Evolutionary conservation across 2,888 invertebrate species (phyloP).

Genomic region (Drosophila barbarae): DNA sequence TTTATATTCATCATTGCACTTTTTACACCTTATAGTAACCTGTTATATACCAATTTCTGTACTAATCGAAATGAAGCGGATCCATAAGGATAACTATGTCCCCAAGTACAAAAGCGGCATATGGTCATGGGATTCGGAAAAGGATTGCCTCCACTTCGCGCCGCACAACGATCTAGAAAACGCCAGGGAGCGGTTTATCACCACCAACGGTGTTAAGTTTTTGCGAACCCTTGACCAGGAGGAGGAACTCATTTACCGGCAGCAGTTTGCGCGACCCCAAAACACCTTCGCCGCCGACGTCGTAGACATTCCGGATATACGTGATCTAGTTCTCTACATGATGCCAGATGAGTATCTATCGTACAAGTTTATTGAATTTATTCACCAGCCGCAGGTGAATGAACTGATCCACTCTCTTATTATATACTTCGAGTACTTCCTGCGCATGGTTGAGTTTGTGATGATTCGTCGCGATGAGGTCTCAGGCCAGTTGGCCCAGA

Average conservation of each 20-base stretch:
- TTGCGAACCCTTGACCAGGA: slow-evolving; percentile 66
- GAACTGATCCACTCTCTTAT: slow-evolving; percentile 73
- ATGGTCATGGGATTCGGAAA: slow-evolving; percentile 72
- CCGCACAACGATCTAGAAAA: slow-evolving; percentile 44
- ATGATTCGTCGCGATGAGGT: slow-evolving; percentile 77
- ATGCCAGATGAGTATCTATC: slow-evolving; percentile 70
- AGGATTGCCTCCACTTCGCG: slow-evolving; percentile 63
- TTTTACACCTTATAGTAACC: neutral
- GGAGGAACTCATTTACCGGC: slow-evolving; percentile 75
- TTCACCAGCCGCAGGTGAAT: slow-evolving; percentile 70
- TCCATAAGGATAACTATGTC: slow-evolving; percentile 65
- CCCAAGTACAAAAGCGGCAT: slow-evolving; percentile 71
- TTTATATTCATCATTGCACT: neutral
- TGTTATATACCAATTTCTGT: neutral
- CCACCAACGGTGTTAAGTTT: slow-evolving; percentile 69
- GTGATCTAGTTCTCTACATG: slow-evolving; percentile 75
- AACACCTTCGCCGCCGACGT: slow-evolving; percentile 66
- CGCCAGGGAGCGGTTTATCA: slow-evolving; percentile 49
- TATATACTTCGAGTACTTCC: slow-evolving; percentile 78
- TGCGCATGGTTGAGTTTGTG: slow-evolving; percentile 76
- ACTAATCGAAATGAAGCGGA: slow-evolving; percentile 59
- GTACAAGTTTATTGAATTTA: slow-evolving; percentile 68
- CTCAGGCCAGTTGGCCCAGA: slow-evolving; percentile 60
- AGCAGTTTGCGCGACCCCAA: slow-evolving; percentile 64
- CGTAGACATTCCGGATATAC: slow-evolving; percentile 74